phyloP scores from a whole-genome alignment of 2,797 vertebrate species.

The Sitta carolinensis region DNA sequence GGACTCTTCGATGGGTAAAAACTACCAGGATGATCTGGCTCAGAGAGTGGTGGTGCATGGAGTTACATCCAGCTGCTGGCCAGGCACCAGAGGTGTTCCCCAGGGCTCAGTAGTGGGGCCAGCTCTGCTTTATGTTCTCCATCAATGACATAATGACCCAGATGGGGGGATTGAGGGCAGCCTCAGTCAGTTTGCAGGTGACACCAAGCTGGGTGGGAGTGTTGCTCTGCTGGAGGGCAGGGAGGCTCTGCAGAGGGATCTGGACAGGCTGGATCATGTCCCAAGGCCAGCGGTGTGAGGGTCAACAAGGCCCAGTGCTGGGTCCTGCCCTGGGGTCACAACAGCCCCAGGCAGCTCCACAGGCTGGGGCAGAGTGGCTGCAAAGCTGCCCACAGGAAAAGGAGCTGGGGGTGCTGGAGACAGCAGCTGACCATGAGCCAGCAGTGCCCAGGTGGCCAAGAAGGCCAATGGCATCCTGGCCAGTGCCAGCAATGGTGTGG shows the following conservation, averaged over 20 bases:
- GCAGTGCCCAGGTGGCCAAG: neutral
- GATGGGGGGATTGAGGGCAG: accelerated
- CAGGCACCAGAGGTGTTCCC: neutral
- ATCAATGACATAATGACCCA: neutral
- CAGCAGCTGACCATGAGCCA: neutral
- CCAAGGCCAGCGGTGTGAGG: neutral
- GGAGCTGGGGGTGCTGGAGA: too few species aligned
- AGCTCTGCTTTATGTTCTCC: neutral
- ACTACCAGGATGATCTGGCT: accelerated
- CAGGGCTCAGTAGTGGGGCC: too few species aligned
- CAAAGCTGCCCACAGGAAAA: too few species aligned
- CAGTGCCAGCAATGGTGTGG: neutral
- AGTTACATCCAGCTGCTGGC: neutral
- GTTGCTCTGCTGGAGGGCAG: too few species aligned
- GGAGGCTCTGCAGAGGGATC: too few species aligned
- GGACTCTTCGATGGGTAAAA: neutral
- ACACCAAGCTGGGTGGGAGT: accelerated
- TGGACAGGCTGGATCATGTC: neutral
- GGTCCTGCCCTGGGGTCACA: too few species aligned
- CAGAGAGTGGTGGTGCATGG: neutral
- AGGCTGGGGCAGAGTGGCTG: too few species aligned
- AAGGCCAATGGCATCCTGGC: neutral
- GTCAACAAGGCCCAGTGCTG: too few species aligned
- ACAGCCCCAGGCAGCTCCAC: too few species aligned
- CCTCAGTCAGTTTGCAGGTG: neutral